Conservation (phyloP, 2,888 invertebrate species). For the Eulithis testata region DNA sequence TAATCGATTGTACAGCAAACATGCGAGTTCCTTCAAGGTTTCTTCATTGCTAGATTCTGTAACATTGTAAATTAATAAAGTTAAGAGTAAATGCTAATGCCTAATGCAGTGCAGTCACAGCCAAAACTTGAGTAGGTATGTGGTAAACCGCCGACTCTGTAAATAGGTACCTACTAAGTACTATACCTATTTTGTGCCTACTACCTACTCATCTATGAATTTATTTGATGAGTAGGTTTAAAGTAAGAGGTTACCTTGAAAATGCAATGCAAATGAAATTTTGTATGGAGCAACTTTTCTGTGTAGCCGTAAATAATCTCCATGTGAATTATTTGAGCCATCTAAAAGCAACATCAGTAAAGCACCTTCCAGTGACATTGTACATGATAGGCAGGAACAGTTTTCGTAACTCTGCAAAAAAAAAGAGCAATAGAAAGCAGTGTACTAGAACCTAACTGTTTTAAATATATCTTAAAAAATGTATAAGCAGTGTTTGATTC, state of each 20-base stretch:
- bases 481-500: too few species aligned
- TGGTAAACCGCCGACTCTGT: not conserved
- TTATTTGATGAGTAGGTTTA: slow-evolving; percentile 13
- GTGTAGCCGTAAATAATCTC: slow-evolving; percentile 85
- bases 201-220: not conserved
- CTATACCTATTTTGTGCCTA: too few species aligned
- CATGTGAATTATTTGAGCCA: slow-evolving; percentile 80
- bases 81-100: too few species aligned
- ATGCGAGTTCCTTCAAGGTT: slow-evolving; percentile 59
- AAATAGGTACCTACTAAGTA: too few species aligned
- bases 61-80: slow-evolving; percentile 29
- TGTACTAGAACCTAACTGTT: too few species aligned
- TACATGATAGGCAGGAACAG: slow-evolving; percentile 69
- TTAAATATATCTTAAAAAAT: too few species aligned
- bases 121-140: too few species aligned
- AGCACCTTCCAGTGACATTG: slow-evolving; percentile 78
- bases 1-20: slow-evolving; percentile 58
- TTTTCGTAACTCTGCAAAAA: slow-evolving; percentile 49
- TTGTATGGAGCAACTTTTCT: slow-evolving; percentile 91
- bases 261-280: slow-evolving; percentile 86
- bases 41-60: slow-evolving; percentile 50
- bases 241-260: slow-evolving; percentile 56
- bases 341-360: slow-evolving; percentile 84
- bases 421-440: slow-evolving; percentile 17
- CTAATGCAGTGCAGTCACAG: too few species aligned